Percentiles rank a stretch among this genome's conserved stretches.
phyloP scores from a whole-genome alignment of 2,797 vertebrate genomes.

The Myotis daubentonii region DNA sequence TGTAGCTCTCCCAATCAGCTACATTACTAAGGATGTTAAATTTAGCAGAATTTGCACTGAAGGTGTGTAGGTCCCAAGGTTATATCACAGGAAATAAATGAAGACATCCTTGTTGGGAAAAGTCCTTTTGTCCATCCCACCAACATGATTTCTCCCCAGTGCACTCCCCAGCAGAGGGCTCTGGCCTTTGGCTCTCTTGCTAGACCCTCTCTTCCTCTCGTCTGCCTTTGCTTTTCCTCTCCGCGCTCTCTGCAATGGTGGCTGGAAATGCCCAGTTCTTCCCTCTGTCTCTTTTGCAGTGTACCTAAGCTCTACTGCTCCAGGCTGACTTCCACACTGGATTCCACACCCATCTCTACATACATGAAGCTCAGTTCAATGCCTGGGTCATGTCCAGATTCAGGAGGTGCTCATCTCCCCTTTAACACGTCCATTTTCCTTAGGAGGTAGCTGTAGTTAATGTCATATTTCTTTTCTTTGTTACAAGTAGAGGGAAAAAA shows the following conservation, averaged over 20 bases:
- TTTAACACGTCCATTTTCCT: not conserved
- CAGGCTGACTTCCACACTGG: not conserved
- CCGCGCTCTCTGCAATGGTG: accelerated
- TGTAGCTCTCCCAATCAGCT: not conserved
- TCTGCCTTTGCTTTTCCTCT: not conserved
- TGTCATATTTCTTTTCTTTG: slow-evolving; percentile 39
- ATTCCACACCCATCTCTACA: not conserved
- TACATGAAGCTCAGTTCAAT: not conserved
- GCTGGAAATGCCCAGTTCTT: not conserved
- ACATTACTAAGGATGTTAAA: not conserved
- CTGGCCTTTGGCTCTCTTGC: not conserved
- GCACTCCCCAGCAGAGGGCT: not conserved
- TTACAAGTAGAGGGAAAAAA: slow-evolving; percentile 19
- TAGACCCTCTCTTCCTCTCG: not conserved
- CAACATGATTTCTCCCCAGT: not conserved
- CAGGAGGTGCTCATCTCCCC: not conserved
- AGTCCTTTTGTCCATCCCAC: not conserved
- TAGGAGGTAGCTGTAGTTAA: not conserved
- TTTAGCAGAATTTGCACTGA: not conserved
- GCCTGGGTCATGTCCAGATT: not conserved
- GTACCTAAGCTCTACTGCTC: not conserved
- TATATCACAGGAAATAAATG: not conserved
- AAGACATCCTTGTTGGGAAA: not conserved
- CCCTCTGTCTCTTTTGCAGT: not conserved
- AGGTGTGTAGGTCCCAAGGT: not conserved